These are phyloP conservation scores for Orientallactaga bullata DNA, from an alignment of 2,113 vertebrate genomes.

Conservation along the genomic window DNA sequence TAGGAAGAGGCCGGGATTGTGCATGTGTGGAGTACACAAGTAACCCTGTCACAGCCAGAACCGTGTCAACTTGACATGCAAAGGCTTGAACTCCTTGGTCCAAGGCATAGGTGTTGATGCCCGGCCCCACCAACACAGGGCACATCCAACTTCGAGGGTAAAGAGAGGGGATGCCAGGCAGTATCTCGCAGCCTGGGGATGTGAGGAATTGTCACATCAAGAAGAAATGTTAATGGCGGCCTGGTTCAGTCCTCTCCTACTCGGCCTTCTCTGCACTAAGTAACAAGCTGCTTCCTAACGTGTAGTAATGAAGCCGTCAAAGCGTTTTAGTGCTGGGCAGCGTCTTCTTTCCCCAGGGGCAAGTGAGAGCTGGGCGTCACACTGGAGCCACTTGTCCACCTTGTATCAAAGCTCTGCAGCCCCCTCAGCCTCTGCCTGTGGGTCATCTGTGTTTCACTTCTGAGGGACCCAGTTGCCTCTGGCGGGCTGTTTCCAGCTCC, in stretches of 20 bases:
- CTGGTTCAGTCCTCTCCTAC: rapidly evolving
- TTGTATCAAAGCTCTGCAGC: rapidly evolving
- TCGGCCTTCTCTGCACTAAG: neutral
- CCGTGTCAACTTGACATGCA: neutral
- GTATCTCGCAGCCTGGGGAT: neutral
- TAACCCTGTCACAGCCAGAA: neutral
- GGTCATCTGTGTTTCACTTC: neutral
- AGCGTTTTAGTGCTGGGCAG: rapidly evolving
- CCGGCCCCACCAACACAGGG: rapidly evolving
- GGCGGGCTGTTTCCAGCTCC: neutral
- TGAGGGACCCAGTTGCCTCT: too few species aligned
- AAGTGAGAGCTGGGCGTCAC: neutral
- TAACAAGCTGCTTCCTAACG: too few species aligned
- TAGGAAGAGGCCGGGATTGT: neutral
- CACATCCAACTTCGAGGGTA: too few species aligned
- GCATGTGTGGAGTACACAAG: rapidly evolving
- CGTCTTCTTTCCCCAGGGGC: too few species aligned
- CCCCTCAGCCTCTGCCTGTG: too few species aligned
- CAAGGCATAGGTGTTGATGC: too few species aligned
- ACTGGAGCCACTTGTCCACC: rapidly evolving
- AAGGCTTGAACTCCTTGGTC: neutral
- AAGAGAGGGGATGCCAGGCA: neutral
- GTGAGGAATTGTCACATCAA: neutral
- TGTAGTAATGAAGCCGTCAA: neutral
- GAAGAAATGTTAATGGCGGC: rapidly evolving